Evolutionary conservation across 2,888 invertebrate species (phyloP).

Genomic region (Idaea biselata): DNA sequence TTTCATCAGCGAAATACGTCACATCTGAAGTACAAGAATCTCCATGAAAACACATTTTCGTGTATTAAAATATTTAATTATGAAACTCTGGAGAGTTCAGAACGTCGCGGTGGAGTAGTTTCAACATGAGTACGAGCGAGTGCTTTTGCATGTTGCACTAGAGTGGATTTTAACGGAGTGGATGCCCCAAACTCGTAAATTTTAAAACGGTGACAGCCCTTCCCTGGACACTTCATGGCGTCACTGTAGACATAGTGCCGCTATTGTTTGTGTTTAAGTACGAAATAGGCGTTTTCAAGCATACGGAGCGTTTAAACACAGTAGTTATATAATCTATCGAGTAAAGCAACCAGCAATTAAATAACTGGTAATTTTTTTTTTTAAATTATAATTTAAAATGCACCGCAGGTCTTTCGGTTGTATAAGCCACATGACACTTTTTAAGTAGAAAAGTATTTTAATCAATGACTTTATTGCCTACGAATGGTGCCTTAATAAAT

Average conservation of each 20-base stretch:
- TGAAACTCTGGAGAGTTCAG: slow-evolving; percentile 17
- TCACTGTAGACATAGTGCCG: not conserved
- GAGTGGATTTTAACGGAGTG: slow-evolving; percentile 64
- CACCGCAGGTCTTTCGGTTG: too few relatives aligned
- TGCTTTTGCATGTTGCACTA: slow-evolving; percentile 69
- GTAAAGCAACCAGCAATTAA: too few relatives aligned
- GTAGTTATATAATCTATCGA: too few relatives aligned
- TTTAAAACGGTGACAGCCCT: slow-evolving; percentile 52
- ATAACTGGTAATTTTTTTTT: too few relatives aligned
- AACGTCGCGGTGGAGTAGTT: slow-evolving; percentile 29
- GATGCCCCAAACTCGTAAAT: slow-evolving; percentile 60
- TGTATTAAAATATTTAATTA: slow-evolving; percentile 6
- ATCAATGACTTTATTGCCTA: too few relatives aligned
- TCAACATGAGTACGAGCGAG: slow-evolving; percentile 49
- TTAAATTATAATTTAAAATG: too few relatives aligned
- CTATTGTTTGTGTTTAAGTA: not conserved
- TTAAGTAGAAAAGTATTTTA: too few relatives aligned
- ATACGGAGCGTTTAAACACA: not conserved
- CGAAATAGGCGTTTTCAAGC: not conserved
- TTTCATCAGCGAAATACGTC: not conserved
- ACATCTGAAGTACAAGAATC: not conserved
- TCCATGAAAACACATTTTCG: not conserved
- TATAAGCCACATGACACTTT: too few relatives aligned
- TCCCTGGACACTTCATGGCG: slow-evolving; percentile 24
- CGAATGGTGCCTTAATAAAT: too few relatives aligned